Percentiles rank a stretch among this genome's conserved stretches.
phyloP scores from a whole-genome alignment of 2,113 vertebrate species.

The Brachypodius melanocephalos region DNA sequence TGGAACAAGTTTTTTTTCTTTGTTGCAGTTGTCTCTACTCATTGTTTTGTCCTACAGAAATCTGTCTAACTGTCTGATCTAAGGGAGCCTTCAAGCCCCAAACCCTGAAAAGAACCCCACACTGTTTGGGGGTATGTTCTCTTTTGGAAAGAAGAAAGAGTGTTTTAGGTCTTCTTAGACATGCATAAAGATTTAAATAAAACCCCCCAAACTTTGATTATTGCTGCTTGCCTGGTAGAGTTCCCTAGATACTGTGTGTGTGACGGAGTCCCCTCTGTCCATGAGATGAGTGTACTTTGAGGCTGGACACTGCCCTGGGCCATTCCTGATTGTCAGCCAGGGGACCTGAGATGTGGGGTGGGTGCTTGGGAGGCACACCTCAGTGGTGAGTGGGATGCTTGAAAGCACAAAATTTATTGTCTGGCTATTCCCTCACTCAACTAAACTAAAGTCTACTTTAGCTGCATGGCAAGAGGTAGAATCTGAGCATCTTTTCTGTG shows the following conservation, averaged over 20 bases:
- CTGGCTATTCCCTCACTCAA: neutral
- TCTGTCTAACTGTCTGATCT: neutral
- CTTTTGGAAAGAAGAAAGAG: neutral
- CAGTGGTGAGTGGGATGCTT: fast-evolving
- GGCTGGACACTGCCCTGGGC: neutral
- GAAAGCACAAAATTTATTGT: neutral
- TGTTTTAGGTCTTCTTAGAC: neutral
- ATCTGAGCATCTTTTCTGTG: fast-evolving
- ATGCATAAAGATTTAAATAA: neutral
- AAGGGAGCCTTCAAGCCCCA: neutral
- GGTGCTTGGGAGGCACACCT: neutral
- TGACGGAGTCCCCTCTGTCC: fast-evolving
- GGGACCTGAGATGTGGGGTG: neutral
- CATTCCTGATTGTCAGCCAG: fast-evolving
- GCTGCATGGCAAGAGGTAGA: neutral
- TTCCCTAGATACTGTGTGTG: neutral
- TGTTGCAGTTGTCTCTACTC: neutral
- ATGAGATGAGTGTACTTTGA: fast-evolving
- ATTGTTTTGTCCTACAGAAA: neutral
- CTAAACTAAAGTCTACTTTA: neutral
- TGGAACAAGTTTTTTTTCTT: neutral
- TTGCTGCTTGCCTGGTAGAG: neutral
- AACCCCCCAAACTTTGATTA: neutral
- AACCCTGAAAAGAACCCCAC: neutral
- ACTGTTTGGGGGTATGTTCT: neutral